These are phyloP conservation scores for Seriola aureovittata DNA, from an alignment of 2,113 vertebrate species.

Conservation along the genomic window DNA sequence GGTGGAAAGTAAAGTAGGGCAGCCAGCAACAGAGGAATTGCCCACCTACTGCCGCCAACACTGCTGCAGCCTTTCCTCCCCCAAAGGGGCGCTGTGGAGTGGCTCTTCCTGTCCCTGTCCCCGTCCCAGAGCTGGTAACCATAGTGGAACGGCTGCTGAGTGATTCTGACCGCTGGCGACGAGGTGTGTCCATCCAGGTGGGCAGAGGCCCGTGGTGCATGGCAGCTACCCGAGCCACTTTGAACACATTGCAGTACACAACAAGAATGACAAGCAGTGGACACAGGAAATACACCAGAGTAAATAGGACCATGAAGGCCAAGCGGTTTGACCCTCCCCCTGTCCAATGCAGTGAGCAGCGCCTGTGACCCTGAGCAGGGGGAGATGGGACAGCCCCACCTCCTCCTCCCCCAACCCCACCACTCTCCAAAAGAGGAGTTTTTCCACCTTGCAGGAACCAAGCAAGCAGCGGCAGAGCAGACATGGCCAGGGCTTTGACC, in stretches of 20 bases:
- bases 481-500: conserved; percentile 96
- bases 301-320: conserved; percentile 94
- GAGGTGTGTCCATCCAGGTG: conserved; percentile 95
- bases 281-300: conserved; percentile 93
- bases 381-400: conserved; percentile 60
- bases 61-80: conserved; percentile 93
- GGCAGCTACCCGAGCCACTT: conserved; percentile 96
- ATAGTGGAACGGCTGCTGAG: conserved; percentile 97
- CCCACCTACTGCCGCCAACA: conserved; percentile 93
- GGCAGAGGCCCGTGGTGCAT: conserved; percentile 95
- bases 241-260: conserved; percentile 99
- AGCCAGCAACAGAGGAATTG: conserved; percentile 98
- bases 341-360: conserved; percentile 94
- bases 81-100: conserved; percentile 94
- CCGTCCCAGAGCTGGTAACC: conserved; percentile 91
- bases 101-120: conserved; percentile 82
- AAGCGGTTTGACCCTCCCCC: conserved; percentile 91
- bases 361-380: conserved; percentile 74
- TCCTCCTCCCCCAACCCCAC: conserved; percentile 63
- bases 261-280: conserved; percentile 95
- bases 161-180: conserved; percentile 90
- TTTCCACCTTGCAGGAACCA: conserved; percentile 88
- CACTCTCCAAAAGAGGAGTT: conserved; percentile 72
- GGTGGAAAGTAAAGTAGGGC: conserved; percentile 97
- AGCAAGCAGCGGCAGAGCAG: conserved; percentile 91